Base-by-base conservation (phyloP, 1,140 invertebrate genomes). In the Venustaconcha ellipsiformis region DNA sequence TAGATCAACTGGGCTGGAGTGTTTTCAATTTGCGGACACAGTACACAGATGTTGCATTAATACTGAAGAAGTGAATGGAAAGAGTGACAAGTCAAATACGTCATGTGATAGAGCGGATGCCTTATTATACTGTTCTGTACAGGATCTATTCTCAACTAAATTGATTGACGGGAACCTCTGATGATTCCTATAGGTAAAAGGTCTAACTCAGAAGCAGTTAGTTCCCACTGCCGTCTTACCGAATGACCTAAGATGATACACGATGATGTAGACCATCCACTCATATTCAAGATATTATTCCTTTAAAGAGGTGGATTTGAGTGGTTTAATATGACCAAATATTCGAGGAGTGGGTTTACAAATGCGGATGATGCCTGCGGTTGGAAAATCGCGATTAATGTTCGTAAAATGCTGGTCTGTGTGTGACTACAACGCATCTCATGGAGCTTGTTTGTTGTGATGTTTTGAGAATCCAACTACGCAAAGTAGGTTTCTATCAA, bases 371-470 rank as follows among this genome's bases (percentile, higher is more conserved):
- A 70, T 78, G 72, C 37, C 14, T 78, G 8, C 17, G n/a, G 67
- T 55, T n/a, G 77, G n/a, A 78, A 74, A 70, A 6, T 60, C 6
- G 1, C 72, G 55, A 67, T 26, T 18, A 60, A 74, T 48, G 56
- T 17, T 8, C 56, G n/a, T n/a, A n/a, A n/a, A n/a, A n/a, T n/a
- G n/a, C n/a, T n/a, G n/a, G n/a, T n/a, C n/a, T n/a, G n/a, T n/a
- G n/a, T 64, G 48, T 78, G 0, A 23, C 72, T 11, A 73, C 70
- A n/a, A 68, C 76, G 4, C 66, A 67, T 23, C 76, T 70, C 3
- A 56, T 78, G 20, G 70, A 77, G 57, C 17, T 72, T 11, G 75
- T 77, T 60, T 71, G 69, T 65, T 55, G 72, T 3, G 70, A 73
- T 23, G 69, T 64, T 69, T 37, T 78, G 5, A 67, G 68, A 0